A percentile compares a stretch with the other conserved stretches of the same genome.
Conservation (phyloP, 2,888 invertebrate species). For the Drosophila flavopinicola region DNA sequence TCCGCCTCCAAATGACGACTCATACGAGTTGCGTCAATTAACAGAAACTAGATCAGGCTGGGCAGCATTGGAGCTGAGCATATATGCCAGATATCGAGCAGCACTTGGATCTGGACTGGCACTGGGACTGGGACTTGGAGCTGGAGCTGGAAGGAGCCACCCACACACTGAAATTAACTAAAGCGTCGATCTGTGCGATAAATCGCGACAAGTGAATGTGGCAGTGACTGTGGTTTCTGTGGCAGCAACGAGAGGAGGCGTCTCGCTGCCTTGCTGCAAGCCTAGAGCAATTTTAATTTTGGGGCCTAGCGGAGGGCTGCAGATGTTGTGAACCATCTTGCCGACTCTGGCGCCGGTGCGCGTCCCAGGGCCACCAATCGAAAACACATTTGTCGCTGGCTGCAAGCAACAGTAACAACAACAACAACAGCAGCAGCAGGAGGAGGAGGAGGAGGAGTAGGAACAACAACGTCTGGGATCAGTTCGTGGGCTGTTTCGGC, state of each 20-base stretch:
- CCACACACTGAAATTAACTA: slow-evolving; percentile 73
- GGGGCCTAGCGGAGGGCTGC: slow-evolving; percentile 2
- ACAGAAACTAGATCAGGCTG: slow-evolving; percentile 61
- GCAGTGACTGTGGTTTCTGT: not conserved
- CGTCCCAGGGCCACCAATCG: slow-evolving; percentile 63
- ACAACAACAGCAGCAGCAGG: slow-evolving; percentile 21
- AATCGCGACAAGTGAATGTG: slow-evolving; percentile 70
- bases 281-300: slow-evolving; percentile 65
- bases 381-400: slow-evolving; percentile 77
- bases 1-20: slow-evolving; percentile 54
- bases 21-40: slow-evolving; percentile 74
- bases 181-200: slow-evolving; percentile 76
- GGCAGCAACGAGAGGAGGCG: slow-evolving; percentile 2
- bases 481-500: slow-evolving; percentile 75
- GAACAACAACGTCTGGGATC: slow-evolving; percentile 27
- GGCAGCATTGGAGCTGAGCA: not conserved
- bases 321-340: slow-evolving; percentile 57
- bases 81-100: not conserved
- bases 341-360: slow-evolving; percentile 68
- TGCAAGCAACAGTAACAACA: slow-evolving; percentile 27
- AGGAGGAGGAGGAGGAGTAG: not conserved
- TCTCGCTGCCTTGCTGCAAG: slow-evolving; percentile 4
- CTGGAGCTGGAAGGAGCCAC: slow-evolving; percentile 45
- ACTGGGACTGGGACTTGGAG: too few relatives aligned
- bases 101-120: too few relatives aligned